Base-by-base conservation (phyloP, 1,140 invertebrate species). In the Penaeus vannamei region DNA sequence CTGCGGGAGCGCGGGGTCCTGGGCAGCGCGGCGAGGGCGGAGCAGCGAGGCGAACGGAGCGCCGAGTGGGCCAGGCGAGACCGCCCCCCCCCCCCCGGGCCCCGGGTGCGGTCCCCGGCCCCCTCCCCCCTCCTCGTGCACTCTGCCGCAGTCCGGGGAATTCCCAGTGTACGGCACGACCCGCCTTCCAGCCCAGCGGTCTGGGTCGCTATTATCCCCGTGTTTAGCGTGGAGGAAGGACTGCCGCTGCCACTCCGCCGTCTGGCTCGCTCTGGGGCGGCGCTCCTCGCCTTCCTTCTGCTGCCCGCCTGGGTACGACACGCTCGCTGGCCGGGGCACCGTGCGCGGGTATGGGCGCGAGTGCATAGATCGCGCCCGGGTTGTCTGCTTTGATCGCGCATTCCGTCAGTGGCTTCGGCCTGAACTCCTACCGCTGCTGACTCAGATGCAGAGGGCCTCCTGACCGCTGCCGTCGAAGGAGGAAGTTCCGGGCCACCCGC, bases 181-280 rank as follows among this genome's bases (percentile, higher is more conserved):
- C 72, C 61, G 20, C 82, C 77, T 26, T 20, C 72, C 26, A 29
- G 64, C 64, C 23, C 53, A 46, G 36, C 84, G 62, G 81, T 84
- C 60, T n/a, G 60, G 46, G 23, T 26, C 85, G 76, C 29, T 86
- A 86, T 86, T 86, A 80, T 86, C 69, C 85, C 29, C 64, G 29
- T 81, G 85, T 81, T 64, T 80, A 80, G 29, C 60, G 85, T 42
- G 76, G 59, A 61, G 77, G 60, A 26, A 80, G 85, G 85, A 86
- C 76, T 76, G 19, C 29, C 26, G 53, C 76, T 76, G 10, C 29
- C 36, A 72, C 66, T 23, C 84, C 23, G 84, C 42, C 17, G 36
- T 46, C 29, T 59, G 36, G 23, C 66, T 53, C 84, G 22, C 29
- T 29, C 69, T 60, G 14, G 53, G 12, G 53, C 53, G 12, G 12